Base-by-base conservation (phyloP, 2,797 vertebrate species). In the Dromococcyx pavoninus region DNA sequence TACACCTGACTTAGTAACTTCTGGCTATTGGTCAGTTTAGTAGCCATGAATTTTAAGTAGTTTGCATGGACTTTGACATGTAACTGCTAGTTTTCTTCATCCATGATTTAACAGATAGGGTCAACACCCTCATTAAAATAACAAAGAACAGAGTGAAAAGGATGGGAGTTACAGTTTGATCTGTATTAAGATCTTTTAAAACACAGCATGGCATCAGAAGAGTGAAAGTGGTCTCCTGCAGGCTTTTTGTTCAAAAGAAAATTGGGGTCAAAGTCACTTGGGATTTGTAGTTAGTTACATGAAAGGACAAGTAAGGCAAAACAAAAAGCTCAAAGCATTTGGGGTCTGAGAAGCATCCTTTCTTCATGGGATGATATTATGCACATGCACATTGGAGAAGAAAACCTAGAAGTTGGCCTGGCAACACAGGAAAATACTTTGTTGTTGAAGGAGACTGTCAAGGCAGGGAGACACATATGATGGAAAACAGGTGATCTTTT, bases 51-150 rank as follows among this genome's bases (percentile, higher is more conserved):
- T 95, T 96, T 89, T 91, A 87, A 91, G 92, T 60, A 90, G 44
- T 95, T 93, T 93, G 84, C 67, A 43, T 89, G 92, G 48, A 90
- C 96, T 95, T 94, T 96, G 77, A 89, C 74, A 91, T 64, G 80
- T 79, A 91, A 66, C 88, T 95, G 80, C 77, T 92, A 74, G 74
- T 92, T 95, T 93, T 94, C 71, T 93, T 95, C 64, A 82, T 76
- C 86, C 60, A 43, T 85, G 77, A 92, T 95, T 95, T 95, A 95
- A 89, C 71, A 94, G 84, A 95, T 89, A 44, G 53, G 53, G 66
- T 77, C 0, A 7, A 81, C 96, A 95, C 84, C 32, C 64, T 94
- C 88, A 92, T 81, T 88, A 82, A 94, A 95, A 79, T 89, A 66
- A 89, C 79, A 71, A 94, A 96, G 76, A 88, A 41, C 18, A 51